A percentile compares a stretch with the other conserved stretches of the same genome.
phyloP scores from a whole-genome alignment of 2,113 vertebrate genomes.

The Columba janthina region DNA sequence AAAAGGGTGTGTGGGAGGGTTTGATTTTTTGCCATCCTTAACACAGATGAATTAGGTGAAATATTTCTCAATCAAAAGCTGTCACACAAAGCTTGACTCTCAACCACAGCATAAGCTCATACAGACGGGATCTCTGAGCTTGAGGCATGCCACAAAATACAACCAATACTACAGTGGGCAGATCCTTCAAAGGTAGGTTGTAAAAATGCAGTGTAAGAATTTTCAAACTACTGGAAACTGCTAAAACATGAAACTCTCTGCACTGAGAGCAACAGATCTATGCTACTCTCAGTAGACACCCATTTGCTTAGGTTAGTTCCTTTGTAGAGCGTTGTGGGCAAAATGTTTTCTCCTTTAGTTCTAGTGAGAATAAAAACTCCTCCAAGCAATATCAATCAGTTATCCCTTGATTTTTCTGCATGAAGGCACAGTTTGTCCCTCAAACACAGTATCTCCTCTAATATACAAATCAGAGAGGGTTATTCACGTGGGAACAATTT shows the following conservation, averaged over 20 bases:
- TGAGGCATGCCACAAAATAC: background rate
- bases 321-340: background rate
- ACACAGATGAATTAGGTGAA: constrained; percentile 58
- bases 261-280: background rate
- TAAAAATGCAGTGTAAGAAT: background rate
- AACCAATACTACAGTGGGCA: background rate
- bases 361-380: background rate
- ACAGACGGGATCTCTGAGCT: background rate
- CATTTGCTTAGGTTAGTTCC: background rate
- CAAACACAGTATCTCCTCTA: background rate
- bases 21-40: constrained; percentile 60
- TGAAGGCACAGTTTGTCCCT: background rate
- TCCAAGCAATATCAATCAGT: background rate
- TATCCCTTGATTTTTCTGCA: background rate
- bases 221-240: background rate
- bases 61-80: constrained; percentile 50
- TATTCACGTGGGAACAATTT: background rate
- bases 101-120: background rate
- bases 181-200: background rate
- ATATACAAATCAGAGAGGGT: background rate
- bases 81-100: constrained; percentile 14
- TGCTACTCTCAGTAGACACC: background rate
- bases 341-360: background rate
- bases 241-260: background rate
- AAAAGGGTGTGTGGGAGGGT: background rate